Conservation (phyloP, 2,888 invertebrate species). For the Entomobrya multifasciata region DNA sequence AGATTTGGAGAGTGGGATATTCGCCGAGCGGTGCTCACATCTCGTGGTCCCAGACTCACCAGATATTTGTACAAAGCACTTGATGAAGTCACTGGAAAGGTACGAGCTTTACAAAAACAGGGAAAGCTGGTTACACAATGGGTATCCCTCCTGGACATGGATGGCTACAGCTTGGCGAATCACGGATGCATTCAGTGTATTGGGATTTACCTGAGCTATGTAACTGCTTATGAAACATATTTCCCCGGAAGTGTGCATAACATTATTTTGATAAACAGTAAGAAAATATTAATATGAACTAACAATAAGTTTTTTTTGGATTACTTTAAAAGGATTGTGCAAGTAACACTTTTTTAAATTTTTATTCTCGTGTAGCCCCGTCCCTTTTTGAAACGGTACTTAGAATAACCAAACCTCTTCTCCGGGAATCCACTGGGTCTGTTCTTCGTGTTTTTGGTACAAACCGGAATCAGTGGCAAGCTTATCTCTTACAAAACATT, state of each 20-base stretch:
- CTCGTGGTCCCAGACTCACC: not conserved
- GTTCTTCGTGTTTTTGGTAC: constrained; percentile 48
- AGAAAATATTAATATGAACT: not conserved
- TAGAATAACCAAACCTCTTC: constrained; percentile 18
- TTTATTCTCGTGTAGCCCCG: constrained; percentile 4
- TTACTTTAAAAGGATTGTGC: no score
- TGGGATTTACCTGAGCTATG: constrained; percentile 27
- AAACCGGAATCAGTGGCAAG: constrained; percentile 36
- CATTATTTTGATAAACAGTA: constrained; percentile 62
- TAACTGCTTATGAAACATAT: constrained; percentile 32
- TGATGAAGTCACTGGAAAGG: constrained; percentile 31
- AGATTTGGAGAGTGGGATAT: constrained; percentile 61
- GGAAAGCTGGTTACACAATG: constrained; percentile 58
- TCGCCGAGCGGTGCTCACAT: constrained; percentile 15
- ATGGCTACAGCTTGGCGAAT: constrained; percentile 36
- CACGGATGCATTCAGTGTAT: constrained; percentile 67
- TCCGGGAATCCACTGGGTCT: constrained; percentile 23
- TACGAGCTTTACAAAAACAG: constrained; percentile 25
- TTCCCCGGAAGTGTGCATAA: constrained; percentile 60
- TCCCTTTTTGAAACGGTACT: constrained; percentile 40
- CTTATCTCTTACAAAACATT: constrained; percentile 11
- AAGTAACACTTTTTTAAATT: no score
- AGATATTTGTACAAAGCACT: constrained; percentile 63
- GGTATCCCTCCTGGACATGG: constrained; percentile 49
- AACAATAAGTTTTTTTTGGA: no score